phyloP scores from a whole-genome alignment of 2,113 vertebrate genomes.

The Clarias gariepinus region DNA sequence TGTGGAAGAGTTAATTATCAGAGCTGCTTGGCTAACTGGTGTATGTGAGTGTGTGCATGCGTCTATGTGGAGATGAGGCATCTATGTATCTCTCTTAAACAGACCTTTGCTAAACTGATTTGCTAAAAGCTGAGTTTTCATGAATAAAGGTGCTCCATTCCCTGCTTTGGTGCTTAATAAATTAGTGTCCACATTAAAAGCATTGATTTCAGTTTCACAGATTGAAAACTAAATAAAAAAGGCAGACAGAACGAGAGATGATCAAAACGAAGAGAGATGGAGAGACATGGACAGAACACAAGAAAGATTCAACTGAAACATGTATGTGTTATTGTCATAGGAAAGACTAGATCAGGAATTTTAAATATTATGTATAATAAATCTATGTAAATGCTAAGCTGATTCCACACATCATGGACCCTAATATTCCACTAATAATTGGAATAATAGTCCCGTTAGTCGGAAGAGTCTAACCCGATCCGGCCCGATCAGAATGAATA shows the following conservation, averaged over 20 bases:
- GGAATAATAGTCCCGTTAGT: too few relatives aligned
- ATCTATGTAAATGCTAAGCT: neutral
- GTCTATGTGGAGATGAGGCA: too few relatives aligned
- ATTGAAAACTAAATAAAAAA: constrained; percentile 25
- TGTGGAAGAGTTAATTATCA: constrained; percentile 49
- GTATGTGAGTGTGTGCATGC: neutral
- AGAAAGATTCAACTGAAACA: neutral
- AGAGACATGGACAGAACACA: neutral
- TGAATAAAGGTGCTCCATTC: neutral
- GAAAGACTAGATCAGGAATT: neutral
- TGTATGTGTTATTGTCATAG: neutral
- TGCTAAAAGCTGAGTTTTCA: neutral
- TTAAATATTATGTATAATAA: neutral
- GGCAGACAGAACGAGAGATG: constrained; percentile 37
- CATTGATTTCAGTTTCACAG: neutral
- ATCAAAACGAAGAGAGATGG: neutral
- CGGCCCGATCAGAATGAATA: too few relatives aligned
- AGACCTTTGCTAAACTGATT: neutral
- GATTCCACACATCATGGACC: too few relatives aligned
- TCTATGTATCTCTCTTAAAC: neutral
- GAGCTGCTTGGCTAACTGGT: constrained; percentile 31
- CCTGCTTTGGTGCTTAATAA: neutral
- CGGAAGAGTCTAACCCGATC: too few relatives aligned
- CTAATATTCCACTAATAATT: too few relatives aligned
- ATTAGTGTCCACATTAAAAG: neutral